Conservation (phyloP, 2,113 vertebrate genomes). For the Colossoma macropomum region DNA sequence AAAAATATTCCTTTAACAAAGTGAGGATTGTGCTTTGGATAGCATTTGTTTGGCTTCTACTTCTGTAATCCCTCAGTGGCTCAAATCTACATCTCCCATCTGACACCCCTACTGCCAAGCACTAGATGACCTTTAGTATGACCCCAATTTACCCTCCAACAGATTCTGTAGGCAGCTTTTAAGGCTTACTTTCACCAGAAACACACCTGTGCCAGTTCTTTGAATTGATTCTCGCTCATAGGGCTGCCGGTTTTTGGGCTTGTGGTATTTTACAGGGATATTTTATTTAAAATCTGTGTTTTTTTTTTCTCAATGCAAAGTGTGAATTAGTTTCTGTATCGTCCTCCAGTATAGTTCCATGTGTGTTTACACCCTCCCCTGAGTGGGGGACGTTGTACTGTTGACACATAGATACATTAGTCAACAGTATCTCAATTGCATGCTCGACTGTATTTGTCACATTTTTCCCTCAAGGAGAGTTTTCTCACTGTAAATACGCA, state of each 20-base stretch:
- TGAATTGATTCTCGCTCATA: conserved; percentile 17
- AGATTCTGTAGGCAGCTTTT: conserved; percentile 22
- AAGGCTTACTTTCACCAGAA: conserved; percentile 7
- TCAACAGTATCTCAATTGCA: not conserved
- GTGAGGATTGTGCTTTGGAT: not conserved
- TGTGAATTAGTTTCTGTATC: not conserved
- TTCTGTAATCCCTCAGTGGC: not conserved
- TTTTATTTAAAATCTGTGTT: not conserved
- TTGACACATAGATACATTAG: not conserved
- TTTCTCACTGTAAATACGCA: not conserved
- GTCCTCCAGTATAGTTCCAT: not conserved
- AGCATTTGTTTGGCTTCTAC: not conserved
- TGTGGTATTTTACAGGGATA: not conserved
- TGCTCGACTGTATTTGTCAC: not conserved
- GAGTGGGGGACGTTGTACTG: not conserved
- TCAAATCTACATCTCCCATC: conserved; percentile 8
- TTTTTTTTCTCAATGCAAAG: not conserved
- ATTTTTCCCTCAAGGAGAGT: not conserved
- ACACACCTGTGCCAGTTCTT: not conserved
- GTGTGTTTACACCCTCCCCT: not conserved
- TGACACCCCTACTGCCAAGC: conserved; percentile 11
- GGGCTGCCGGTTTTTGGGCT: not conserved
- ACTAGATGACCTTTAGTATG: conserved; percentile 3
- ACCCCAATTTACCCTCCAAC: conserved; percentile 36
- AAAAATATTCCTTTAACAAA: not conserved